These are phyloP conservation scores for Rhabdornis inornatus DNA, from an alignment of 2,113 vertebrate genomes.

Conservation along the genomic window DNA sequence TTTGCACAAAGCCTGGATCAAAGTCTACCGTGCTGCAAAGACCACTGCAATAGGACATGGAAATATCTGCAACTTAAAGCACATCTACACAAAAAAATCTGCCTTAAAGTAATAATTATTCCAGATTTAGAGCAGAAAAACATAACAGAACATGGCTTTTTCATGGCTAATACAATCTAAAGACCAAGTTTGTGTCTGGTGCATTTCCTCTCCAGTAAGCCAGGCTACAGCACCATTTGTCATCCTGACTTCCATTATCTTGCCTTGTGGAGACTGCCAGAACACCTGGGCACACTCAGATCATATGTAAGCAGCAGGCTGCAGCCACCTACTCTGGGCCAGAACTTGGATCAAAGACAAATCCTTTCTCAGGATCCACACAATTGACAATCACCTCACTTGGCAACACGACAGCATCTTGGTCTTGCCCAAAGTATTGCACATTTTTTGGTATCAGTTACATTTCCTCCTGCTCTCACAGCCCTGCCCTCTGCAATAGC, in stretches of 20 bases:
- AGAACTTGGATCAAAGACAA: not conserved
- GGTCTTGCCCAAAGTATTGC: not conserved
- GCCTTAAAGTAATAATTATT: not conserved
- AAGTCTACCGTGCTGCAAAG: not conserved
- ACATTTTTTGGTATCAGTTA: rapidly evolving
- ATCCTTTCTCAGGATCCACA: not conserved
- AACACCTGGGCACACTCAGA: not conserved
- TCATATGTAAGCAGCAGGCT: not conserved
- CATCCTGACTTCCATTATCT: not conserved
- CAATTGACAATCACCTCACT: not conserved
- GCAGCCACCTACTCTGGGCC: not conserved
- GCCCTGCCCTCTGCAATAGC: not conserved
- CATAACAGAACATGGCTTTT: not conserved
- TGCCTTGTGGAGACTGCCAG: not conserved
- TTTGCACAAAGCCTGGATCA: not conserved
- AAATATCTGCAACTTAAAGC: not conserved
- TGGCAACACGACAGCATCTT: not conserved
- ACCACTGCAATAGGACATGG: not conserved
- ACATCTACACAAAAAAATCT: not conserved
- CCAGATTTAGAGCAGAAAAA: not conserved
- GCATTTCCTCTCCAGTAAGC: not conserved
- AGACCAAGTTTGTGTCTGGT: not conserved
- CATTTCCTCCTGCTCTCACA: not conserved
- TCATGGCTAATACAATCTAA: not conserved
- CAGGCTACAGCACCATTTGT: not conserved